Conservation (phyloP, 2,888 invertebrate genomes). For the Ophion ventricosus region DNA sequence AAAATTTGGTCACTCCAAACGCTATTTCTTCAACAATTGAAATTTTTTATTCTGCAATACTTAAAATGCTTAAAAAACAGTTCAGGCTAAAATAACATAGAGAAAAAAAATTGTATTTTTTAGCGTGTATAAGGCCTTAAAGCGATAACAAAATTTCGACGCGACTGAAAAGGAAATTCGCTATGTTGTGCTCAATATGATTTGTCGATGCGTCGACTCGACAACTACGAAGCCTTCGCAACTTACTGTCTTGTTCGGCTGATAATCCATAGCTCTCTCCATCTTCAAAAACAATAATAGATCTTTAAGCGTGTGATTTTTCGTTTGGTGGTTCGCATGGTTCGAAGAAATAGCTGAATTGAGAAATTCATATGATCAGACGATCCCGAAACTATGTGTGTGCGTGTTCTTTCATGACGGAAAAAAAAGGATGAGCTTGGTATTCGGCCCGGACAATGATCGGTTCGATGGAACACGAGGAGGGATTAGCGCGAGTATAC, state of each 20-base stretch:
- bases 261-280: conserved; percentile 54
- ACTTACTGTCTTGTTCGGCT: conserved; percentile 42
- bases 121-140: no score
- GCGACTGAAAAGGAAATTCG: not conserved
- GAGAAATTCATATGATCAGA: not conserved
- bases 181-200: not conserved
- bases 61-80: no score
- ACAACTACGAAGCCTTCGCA: not conserved
- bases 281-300: conserved; percentile 34
- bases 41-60: no score
- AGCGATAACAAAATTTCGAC: not conserved
- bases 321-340: conserved; percentile 15
- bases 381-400: not conserved
- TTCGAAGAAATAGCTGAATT: not conserved
- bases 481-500: conserved; percentile 58
- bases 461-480: conserved; percentile 53
- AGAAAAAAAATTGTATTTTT: no score
- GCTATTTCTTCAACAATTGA: no score
- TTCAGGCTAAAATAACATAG: no score
- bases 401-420: conserved; percentile 41
- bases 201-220: not conserved
- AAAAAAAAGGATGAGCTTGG: conserved; percentile 63
- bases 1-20: no score
- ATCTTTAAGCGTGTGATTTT: conserved; percentile 36
- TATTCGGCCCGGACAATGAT: conserved; percentile 64